These are phyloP conservation scores for Tiliqua scincoides DNA, from an alignment of 2,113 vertebrate species.

Conservation along the genomic window DNA sequence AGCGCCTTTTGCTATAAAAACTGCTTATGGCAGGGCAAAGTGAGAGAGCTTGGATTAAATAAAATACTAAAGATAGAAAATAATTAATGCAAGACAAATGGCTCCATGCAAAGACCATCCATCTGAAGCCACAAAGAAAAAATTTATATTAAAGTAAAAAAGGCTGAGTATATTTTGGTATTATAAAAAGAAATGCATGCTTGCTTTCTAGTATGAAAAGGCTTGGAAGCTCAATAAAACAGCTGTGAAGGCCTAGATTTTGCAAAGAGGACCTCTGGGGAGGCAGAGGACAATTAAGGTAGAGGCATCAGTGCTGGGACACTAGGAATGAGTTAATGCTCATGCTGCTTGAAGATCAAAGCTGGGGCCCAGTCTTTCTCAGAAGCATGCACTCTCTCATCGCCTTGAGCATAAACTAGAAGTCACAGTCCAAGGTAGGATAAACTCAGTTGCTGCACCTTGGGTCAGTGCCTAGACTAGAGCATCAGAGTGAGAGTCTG, in stretches of 20 bases:
- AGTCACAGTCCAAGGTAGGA: too few relatives aligned
- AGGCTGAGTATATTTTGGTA: not conserved
- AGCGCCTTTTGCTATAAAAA: conserved; percentile 63
- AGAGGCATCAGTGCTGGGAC: not conserved
- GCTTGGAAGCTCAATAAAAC: not conserved
- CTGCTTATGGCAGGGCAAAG: conserved; percentile 41
- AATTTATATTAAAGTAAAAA: conserved; percentile 5
- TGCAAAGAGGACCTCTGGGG: not conserved
- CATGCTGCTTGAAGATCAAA: not conserved
- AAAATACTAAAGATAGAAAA: conserved; percentile 67
- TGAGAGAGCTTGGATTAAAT: conserved; percentile 65
- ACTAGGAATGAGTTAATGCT: not conserved
- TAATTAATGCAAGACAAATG: conserved; percentile 38
- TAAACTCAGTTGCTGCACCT: too few relatives aligned
- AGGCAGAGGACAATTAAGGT: too few relatives aligned
- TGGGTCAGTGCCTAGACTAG: too few relatives aligned
- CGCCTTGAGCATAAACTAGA: not conserved
- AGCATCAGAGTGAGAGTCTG: too few relatives aligned
- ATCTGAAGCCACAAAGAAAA: conserved; percentile 59
- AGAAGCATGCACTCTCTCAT: not conserved
- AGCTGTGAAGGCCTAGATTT: not conserved
- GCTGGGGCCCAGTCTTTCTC: not conserved
- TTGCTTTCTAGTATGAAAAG: not conserved
- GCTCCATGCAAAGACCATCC: conserved; percentile 59
- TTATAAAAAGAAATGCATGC: not conserved